Percentiles rank a stretch among this genome's conserved stretches.
Conservation (phyloP, 2,113 vertebrate species). For the Monarcha castaneiventris region DNA sequence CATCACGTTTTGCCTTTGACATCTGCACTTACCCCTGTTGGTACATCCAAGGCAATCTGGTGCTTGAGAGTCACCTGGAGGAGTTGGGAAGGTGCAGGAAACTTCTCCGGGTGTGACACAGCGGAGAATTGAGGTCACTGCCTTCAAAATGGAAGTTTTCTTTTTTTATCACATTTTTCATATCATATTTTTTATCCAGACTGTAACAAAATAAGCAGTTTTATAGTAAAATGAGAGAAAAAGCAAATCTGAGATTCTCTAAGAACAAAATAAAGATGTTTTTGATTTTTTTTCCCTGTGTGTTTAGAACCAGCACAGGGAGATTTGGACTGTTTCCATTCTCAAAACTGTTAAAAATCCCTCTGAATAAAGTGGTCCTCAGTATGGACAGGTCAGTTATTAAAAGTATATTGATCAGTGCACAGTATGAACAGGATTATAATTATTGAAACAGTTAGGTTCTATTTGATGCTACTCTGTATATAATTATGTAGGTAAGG, state of each 20-base stretch:
- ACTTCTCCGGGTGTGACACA: background rate
- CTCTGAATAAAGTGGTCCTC: background rate
- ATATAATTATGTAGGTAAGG: background rate
- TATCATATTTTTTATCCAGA: background rate
- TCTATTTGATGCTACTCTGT: background rate
- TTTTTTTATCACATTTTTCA: background rate
- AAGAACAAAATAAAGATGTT: background rate
- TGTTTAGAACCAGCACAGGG: background rate
- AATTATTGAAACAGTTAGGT: background rate
- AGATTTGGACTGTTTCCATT: background rate
- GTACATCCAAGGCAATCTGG: background rate
- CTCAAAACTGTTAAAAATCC: background rate
- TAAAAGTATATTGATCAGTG: background rate
- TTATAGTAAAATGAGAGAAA: background rate
- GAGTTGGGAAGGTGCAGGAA: background rate
- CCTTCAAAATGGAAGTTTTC: background rate
- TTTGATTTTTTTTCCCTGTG: fast-evolving
- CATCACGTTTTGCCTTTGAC: background rate
- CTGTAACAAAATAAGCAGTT: background rate
- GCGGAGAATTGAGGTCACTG: background rate
- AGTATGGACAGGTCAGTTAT: background rate
- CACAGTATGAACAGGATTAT: background rate
- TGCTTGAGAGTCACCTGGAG: background rate
- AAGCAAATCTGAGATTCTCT: background rate
- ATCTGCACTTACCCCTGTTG: background rate